Base-by-base conservation (phyloP, 2,797 vertebrate species). In the Myotis findleyi region DNA sequence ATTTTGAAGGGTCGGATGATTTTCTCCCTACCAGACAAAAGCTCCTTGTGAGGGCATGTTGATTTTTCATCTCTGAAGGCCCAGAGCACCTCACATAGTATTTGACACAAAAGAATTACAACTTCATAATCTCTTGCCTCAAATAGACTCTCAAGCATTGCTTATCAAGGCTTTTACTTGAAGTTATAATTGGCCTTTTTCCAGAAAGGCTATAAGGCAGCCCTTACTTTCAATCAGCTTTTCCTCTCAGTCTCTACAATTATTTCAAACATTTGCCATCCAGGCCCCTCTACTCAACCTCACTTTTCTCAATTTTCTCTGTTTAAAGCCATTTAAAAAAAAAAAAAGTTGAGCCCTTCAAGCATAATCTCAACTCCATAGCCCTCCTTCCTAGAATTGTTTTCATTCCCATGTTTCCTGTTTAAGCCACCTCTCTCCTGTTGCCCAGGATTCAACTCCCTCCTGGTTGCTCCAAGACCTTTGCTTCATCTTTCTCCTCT, bases 231-330 rank as follows among this genome's bases (percentile, higher is more conserved):
- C 59, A 21, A 7, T 83, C 89, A 25, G 66, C 21, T n/a, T 89
- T 77, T 72, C 36, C 68, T 91, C 53, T 57, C 91, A 11, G 23
- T 18, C 66, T 69, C 62, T 62, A n/a, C 76, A 91, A 21, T 71
- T 84, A 47, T 94, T 69, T 93, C 51, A 76, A 4, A 77, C 51
- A 89, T 91, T 95, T 21, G 21, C 87, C 62, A 30, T 18, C 57
- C 18, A 0, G 12, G 12, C 66, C 33, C 55, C 85, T 83, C 66
- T 27, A 25, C 7, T 90, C 57, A 71, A 1, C 36, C 20, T 38
- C 18, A 57, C 77, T 93, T 81, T 71, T 41, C 68, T 79, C 36
- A 33, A 1, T 92, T 85, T 88, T 57, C 66, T 87, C 44, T 72
- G 21, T 71, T 79, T 2, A 21, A 73, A 75, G 12, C 59, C 25